Evolutionary conservation across 2,113 vertebrate genomes (phyloP), one percentile per base, ranked within the genome.

Genomic region (Cyrtonyx montezumae): DNA sequence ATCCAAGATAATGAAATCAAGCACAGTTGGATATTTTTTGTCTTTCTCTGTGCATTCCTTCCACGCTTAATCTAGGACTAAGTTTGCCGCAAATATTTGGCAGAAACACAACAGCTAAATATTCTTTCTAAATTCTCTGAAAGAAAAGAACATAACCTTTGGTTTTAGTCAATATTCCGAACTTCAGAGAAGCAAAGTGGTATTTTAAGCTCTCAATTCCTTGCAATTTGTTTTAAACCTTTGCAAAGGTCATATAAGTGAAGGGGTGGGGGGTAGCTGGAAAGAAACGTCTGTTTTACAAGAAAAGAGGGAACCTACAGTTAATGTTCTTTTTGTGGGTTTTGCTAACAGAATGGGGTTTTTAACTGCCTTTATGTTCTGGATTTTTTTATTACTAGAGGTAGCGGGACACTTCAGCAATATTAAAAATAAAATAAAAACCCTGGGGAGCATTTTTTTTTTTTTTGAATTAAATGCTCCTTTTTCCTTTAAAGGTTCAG

Each of bases 391-490:
- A 56, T 59, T 62, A 16, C 11, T 67, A 43, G 74, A 74, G 19
- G 51, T 83, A 91, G 28, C 15, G 73, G 71, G 55, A 12, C 25
- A 43, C 62, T 88, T 91, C 4, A 83, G 48, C 22, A 77, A 70
- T 79, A 58, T 59, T 59, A 10, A 65, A 53, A 65, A 53, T 62
- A 62, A 76, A 62, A 40, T 13, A 81, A 79, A 55, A 12, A 2
- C 59, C 55, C 58, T 58, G 73, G 71, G 14, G 71, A 53, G 51
- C 51, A 9, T 53, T 53, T 43, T 43, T 53, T 53, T 91, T 90
- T 53, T 85, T 90, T 92, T 87, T 93, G 96, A 94, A 84, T 93
- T 81, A 91, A 91, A 90, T 43, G 48, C 12, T 93, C 8, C 26
- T 79, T 78, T 88, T 86, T 48, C 51, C 91, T 95, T 78, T 61